A percentile compares a stretch with the other conserved stretches of the same genome.
These are phyloP conservation scores for Tromatobia lineatoria DNA, from an alignment of 2,888 invertebrate genomes.

Conservation along the genomic window DNA sequence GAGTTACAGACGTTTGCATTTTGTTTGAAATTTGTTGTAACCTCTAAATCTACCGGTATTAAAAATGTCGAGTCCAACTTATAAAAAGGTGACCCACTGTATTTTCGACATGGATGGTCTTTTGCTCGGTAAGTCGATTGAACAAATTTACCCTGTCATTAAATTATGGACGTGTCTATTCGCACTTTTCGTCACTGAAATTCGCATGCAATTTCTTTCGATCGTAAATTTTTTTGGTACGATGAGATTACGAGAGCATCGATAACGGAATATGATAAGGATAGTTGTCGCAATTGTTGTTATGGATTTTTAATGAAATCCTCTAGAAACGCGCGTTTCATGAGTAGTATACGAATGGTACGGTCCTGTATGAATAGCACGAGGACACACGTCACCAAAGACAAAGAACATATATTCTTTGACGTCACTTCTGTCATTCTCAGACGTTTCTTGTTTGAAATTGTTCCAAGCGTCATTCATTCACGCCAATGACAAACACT, in stretches of 20 bases:
- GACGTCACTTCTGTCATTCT: slow-evolving; percentile 15
- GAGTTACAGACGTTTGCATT: slow-evolving; percentile 36
- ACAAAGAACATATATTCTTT: no score
- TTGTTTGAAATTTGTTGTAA: slow-evolving; percentile 54
- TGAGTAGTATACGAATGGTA: neutral
- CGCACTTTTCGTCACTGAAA: neutral
- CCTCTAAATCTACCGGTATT: slow-evolving; percentile 54
- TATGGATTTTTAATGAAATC: slow-evolving; percentile 2
- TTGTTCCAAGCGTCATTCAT: slow-evolving; percentile 26
- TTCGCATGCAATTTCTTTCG: neutral
- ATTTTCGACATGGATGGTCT: slow-evolving; percentile 84
- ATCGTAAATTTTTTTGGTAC: slow-evolving; percentile 25
- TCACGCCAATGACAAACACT: slow-evolving; percentile 27
- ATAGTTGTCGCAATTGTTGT: neutral
- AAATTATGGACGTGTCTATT: neutral
- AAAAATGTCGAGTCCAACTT: slow-evolving; percentile 66
- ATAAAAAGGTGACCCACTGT: slow-evolving; percentile 81
- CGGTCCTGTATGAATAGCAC: neutral
- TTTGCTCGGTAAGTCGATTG: slow-evolving; percentile 78
- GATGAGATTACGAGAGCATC: neutral
- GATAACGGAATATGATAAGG: neutral
- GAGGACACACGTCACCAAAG: no score
- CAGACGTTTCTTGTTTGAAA: slow-evolving; percentile 14
- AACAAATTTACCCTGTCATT: slow-evolving; percentile 1
- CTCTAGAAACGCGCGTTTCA: neutral